Base-by-base conservation (phyloP, 2,888 invertebrate genomes). In the Harmothoe impar region DNA sequence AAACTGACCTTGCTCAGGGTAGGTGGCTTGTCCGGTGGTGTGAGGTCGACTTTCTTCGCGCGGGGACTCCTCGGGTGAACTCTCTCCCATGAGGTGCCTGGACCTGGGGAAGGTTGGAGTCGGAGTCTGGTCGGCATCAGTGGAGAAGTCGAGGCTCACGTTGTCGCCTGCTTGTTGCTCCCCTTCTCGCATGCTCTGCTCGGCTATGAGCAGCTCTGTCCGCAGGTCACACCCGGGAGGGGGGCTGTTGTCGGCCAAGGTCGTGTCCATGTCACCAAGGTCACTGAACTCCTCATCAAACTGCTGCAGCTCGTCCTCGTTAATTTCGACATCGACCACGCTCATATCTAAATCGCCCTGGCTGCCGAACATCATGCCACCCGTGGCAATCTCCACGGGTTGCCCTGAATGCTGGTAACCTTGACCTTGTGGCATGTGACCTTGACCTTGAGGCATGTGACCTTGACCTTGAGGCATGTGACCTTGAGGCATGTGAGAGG, bases 261-360 rank as follows among this genome's bases (percentile, higher is more conserved):
- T 90, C 23, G 62, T 85, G 85, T 90, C 90, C 5, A 90, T 62
- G 31, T 90, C 90, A 20, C 89, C 93, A 89, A 94, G 90, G 89
- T 94, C 94, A 29, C 93, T 93, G 92, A 94, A 94, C 89, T 94
- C 94, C 25, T 93, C 94, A 86, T 94, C 94, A 33, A 94, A 92
- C 89, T 93, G 91, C 23, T 93, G 89, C 51, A 94, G 91, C 31
- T 94, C 94, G 0, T 93, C 93, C 1, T 92, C 94, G 81, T 92
- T 93, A 25, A 94, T 56, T 25, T 90, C 54, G 23, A 90, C 90
- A 43, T 90, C 86, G 31, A 85, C 90, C 68, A 85, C 43, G 29
- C 90, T 90, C n/a, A 68, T 33, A 51, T 90, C 90, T 0, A 86
- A n/a, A 35, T 90, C 90, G 43, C 84, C 86, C 12, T 86, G 86